phyloP scores from a whole-genome alignment of 2,113 vertebrate genomes.

The Amblyopsis rosae region DNA sequence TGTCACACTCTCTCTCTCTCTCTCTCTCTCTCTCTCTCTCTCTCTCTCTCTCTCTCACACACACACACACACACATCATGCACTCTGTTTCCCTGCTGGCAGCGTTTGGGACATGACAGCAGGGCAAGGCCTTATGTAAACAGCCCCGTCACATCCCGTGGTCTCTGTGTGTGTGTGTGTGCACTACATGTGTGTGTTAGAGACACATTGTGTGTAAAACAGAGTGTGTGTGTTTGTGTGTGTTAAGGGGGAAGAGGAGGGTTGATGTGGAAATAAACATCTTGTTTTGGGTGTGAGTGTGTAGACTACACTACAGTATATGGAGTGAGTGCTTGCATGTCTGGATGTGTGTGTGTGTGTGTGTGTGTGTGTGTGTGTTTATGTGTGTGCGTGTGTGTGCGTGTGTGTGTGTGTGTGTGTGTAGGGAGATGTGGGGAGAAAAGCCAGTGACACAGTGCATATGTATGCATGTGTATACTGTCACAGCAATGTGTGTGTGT shows the following conservation, averaged over 20 bases:
- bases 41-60: conserved; percentile 48
- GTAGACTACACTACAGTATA: background rate
- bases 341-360: conserved; percentile 14
- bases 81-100: conserved; percentile 53
- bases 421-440: background rate
- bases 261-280: background rate
- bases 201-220: background rate
- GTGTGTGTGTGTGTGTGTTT: conserved; percentile 2
- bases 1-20: too few relatives aligned
- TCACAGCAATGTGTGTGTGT: conserved; percentile 18
- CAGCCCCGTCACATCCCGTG: conserved; percentile 63
- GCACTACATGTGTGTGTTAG: background rate
- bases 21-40: too few relatives aligned
- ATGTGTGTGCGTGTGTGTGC: background rate
- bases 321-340: conserved; percentile 26
- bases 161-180: conserved; percentile 32
- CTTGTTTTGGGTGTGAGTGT: background rate
- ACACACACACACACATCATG: conserved; percentile 37
- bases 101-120: conserved; percentile 72
- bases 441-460: background rate
- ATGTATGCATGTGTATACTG: conserved; percentile 43
- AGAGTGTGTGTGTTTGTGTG: background rate
- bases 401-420: conserved; percentile 35
- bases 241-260: background rate
- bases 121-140: conserved; percentile 79